phyloP scores from a whole-genome alignment of 2,113 vertebrate genomes.

The Pagrus major region DNA sequence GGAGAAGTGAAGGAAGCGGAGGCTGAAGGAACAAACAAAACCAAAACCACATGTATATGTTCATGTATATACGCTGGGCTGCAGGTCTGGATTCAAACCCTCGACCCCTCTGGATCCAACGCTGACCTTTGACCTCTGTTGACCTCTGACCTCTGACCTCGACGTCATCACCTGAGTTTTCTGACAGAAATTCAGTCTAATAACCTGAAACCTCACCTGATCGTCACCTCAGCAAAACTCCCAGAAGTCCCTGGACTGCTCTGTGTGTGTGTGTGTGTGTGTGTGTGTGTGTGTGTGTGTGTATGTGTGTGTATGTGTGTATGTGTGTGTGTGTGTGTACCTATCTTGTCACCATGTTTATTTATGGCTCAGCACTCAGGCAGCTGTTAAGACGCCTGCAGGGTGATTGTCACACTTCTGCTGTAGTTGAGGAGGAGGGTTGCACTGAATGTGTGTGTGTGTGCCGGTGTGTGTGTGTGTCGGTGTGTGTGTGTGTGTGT shows the following conservation, averaged over 20 bases:
- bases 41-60: too few relatives aligned
- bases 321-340: slow-evolving; percentile 9
- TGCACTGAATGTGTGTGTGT: neutral
- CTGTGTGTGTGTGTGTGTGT: neutral
- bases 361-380: slow-evolving; percentile 62
- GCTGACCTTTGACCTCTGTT: slow-evolving; percentile 5
- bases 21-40: too few relatives aligned
- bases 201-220: neutral
- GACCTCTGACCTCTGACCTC: slow-evolving; percentile 9
- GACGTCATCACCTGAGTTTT: too few relatives aligned
- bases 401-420: slow-evolving; percentile 59
- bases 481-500: slow-evolving; percentile 1
- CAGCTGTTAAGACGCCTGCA: slow-evolving; percentile 68
- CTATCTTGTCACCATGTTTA: slow-evolving; percentile 57
- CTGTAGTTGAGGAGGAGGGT: slow-evolving; percentile 24
- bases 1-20: too few relatives aligned
- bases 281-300: neutral
- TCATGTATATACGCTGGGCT: too few relatives aligned
- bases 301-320: slow-evolving; percentile 4
- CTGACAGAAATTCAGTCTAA: neutral
- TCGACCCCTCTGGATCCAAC: too few relatives aligned
- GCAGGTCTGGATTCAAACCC: too few relatives aligned
- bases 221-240: slow-evolving; percentile 20
- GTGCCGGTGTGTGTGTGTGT: neutral
- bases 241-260: neutral